These are phyloP conservation scores for Hermaeophaga mercurialis DNA, from an alignment of 2,888 invertebrate genomes.

Conservation along the genomic window DNA sequence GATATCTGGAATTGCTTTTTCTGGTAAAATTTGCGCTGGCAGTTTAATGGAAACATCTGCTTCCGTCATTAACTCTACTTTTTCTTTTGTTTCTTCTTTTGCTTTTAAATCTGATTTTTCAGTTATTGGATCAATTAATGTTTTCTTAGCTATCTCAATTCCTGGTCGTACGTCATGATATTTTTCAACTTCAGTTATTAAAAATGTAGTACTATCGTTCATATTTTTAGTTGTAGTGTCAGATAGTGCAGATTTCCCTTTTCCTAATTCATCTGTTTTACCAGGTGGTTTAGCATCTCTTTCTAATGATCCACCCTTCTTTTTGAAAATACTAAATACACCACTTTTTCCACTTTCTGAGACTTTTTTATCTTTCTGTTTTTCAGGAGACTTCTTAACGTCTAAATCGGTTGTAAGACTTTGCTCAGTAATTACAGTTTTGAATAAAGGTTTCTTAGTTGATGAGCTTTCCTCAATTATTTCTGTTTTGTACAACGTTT, in stretches of 20 bases:
- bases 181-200: conserved; percentile 28
- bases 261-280: neutral
- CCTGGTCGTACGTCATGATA: conserved; percentile 30
- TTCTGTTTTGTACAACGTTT: conserved; percentile 14
- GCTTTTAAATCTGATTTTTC: neutral
- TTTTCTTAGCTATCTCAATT: conserved; percentile 23
- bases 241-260: conserved; percentile 24
- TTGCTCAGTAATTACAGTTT: conserved; percentile 9
- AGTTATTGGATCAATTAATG: neutral
- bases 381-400: conserved; percentile 11
- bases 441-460: neutral
- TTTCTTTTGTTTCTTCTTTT: no score
- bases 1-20: no score
- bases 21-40: no score
- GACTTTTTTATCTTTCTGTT: conserved; percentile 1
- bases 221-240: conserved; percentile 35
- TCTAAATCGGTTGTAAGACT: no score
- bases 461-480: neutral
- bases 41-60: no score
- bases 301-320: conserved; percentile 11
- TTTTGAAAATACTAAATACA: conserved; percentile 23
- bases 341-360: neutral
- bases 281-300: neutral
- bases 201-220: conserved; percentile 36
- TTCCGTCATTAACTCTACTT: no score